Base-by-base conservation (phyloP, 2,797 vertebrate species). In the Argya squamiceps region DNA sequence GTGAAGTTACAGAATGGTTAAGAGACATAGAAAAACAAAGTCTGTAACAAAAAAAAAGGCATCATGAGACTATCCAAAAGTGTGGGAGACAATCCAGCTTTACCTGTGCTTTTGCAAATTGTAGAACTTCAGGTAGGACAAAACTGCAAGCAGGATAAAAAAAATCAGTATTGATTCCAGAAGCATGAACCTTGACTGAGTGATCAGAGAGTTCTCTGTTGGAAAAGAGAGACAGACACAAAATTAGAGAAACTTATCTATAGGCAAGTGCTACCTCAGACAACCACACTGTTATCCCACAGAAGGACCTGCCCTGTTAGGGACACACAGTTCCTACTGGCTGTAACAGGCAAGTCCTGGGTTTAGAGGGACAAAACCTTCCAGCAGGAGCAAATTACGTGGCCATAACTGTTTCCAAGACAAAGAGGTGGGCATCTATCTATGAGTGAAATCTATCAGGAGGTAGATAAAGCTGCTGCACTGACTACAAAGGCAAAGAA, bases 111-210 rank as follows among this genome's bases (percentile, higher is more conserved):
- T 91, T 15, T 98, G 97, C 19, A 96, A 77, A 78, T 98, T 99
- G 98, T 98, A 96, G 97, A 99, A 99, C 76, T 98, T 98, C 87
- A 99, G 96, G 93, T 99, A 99, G 65, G 98, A 99, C 79, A 99
- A 84, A 94, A 99, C 97, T 4, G 99, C 98, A 96, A 99, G 64
- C 7, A 99, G 97, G 69, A 99, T 97, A 80, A 99, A 99, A 97
- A 99, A 99, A 87, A 99, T 99, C 60, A 99, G 86, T 49, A 99
- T 88, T 0, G 99, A 99, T 92, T 99, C 99, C 98, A 99, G 96
- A 1, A 99, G 97, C 98, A 99, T 99, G 95, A 99, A 98, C 21
- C 99, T 98, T 5, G 99, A 99, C 89, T 99, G 99, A 50, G 99
- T 99, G 80, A 99, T 98, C 81, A 99, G 96, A 32, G 99, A 98